Percentiles rank a stretch among this genome's conserved stretches.
These are phyloP conservation scores for Pampus argenteus DNA, from an alignment of 2,797 vertebrate species.

Conservation along the genomic window DNA sequence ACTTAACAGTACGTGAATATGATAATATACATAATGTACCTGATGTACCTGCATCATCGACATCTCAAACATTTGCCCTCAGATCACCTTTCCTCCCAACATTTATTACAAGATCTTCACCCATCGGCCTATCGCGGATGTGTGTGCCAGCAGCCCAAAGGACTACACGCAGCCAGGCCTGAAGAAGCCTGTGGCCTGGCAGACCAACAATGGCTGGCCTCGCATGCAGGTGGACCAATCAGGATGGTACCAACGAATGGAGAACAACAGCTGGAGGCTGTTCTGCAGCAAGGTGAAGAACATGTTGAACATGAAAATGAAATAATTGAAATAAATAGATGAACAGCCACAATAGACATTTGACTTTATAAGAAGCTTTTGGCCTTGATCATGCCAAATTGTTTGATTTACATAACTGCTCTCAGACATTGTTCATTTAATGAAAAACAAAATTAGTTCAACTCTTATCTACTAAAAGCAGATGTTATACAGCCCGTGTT, in stretches of 20 bases:
- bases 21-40: no score
- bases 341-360: neutral
- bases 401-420: neutral
- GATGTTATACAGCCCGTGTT: neutral
- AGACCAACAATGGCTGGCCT: constrained; percentile 29
- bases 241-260: constrained; percentile 85
- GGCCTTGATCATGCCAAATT: neutral
- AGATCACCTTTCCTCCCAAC: constrained; percentile 85
- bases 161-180: constrained; percentile 77
- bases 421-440: neutral
- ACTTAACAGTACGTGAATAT: neutral
- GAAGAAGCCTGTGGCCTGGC: constrained; percentile 61
- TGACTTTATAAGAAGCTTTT: neutral
- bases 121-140: constrained; percentile 83
- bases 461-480: neutral
- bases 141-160: constrained; percentile 87
- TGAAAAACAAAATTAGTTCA: neutral
- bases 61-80: constrained; percentile 20
- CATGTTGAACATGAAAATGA: neutral
- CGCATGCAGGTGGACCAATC: constrained; percentile 51
- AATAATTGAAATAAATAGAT: neutral
- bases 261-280: constrained; percentile 89
- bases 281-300: constrained; percentile 76
- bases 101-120: constrained; percentile 92
- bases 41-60: neutral